Conservation (phyloP, 2,888 invertebrate genomes). For the Campopleginae sp. region DNA sequence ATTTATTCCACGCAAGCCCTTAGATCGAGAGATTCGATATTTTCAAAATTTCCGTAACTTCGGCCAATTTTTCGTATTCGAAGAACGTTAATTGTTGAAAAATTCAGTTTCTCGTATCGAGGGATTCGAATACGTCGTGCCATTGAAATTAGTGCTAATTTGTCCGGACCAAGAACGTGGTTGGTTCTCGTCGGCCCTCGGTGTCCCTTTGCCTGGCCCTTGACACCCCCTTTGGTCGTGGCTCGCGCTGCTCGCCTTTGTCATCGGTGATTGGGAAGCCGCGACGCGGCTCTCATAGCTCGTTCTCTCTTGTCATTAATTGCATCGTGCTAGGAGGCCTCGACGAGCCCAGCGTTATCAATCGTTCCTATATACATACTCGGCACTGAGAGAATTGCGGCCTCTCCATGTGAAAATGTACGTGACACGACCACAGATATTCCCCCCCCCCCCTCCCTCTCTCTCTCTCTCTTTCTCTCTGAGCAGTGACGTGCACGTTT, state of each 20-base stretch:
- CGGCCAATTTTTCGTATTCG: neutral
- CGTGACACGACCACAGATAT: slow-evolving; percentile 45
- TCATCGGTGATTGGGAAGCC: slow-evolving; percentile 26
- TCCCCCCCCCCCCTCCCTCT: no score
- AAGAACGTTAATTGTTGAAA: neutral
- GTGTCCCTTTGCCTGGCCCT: neutral
- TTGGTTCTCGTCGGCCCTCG: neutral
- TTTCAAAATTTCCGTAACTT: neutral
- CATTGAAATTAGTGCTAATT: slow-evolving; percentile 3
- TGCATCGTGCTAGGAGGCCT: slow-evolving; percentile 37
- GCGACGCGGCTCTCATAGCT: slow-evolving; percentile 36
- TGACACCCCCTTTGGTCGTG: neutral
- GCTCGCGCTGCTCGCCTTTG: slow-evolving; percentile 6
- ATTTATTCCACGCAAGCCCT: neutral
- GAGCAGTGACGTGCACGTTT: slow-evolving; percentile 16
- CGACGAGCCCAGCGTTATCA: slow-evolving; percentile 42
- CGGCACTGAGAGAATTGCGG: slow-evolving; percentile 24
- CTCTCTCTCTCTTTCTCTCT: no score
- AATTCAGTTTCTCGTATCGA: neutral
- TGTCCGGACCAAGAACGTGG: neutral
- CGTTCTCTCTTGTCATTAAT: slow-evolving; percentile 58
- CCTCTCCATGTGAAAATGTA: slow-evolving; percentile 36
- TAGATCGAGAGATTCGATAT: neutral
- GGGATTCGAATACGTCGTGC: neutral
- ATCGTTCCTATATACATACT: slow-evolving; percentile 35